phyloP scores from a whole-genome alignment of 2,888 invertebrate species.

The Portevinia maculata region DNA sequence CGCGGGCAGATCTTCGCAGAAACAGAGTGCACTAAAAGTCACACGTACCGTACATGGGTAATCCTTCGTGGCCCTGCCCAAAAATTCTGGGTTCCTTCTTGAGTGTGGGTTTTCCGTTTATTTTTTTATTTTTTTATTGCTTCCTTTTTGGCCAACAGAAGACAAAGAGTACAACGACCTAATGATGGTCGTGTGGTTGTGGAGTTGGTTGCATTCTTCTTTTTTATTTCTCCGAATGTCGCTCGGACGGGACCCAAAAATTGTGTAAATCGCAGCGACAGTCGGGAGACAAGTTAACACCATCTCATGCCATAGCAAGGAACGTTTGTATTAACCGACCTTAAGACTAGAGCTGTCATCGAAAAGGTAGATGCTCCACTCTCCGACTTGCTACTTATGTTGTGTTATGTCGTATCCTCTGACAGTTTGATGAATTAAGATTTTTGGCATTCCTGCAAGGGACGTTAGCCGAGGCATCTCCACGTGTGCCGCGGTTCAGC shows the following conservation, averaged over 20 bases:
- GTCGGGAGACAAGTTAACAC: slow-evolving; percentile 73
- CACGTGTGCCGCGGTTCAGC: neutral
- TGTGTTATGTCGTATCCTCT: slow-evolving; percentile 60
- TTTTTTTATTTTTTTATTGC: slow-evolving; percentile 18
- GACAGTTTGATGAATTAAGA: slow-evolving; percentile 74
- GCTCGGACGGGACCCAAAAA: slow-evolving; percentile 62
- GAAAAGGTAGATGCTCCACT: slow-evolving; percentile 25
- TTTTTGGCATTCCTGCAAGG: slow-evolving; percentile 56
- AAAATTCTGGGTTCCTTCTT: slow-evolving; percentile 60
- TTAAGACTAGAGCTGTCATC: slow-evolving; percentile 74
- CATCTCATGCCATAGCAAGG: slow-evolving; percentile 63
- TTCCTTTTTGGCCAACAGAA: slow-evolving; percentile 35
- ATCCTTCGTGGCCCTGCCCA: slow-evolving; percentile 72
- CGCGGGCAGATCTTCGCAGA: slow-evolving; percentile 61
- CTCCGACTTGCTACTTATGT: slow-evolving; percentile 45
- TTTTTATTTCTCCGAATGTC: slow-evolving; percentile 67
- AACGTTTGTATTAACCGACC: slow-evolving; percentile 73
- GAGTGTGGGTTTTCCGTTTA: slow-evolving; percentile 64
- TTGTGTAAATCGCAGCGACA: slow-evolving; percentile 71
- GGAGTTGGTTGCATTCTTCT: slow-evolving; percentile 59
- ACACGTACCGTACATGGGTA: slow-evolving; percentile 74
- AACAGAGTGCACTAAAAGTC: slow-evolving; percentile 72
- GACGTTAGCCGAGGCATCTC: slow-evolving; percentile 46
- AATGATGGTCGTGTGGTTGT: slow-evolving; percentile 25
- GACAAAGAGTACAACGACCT: slow-evolving; percentile 65